phyloP scores from a whole-genome alignment of 1,140 invertebrate genomes.

The Idris sp. region DNA sequence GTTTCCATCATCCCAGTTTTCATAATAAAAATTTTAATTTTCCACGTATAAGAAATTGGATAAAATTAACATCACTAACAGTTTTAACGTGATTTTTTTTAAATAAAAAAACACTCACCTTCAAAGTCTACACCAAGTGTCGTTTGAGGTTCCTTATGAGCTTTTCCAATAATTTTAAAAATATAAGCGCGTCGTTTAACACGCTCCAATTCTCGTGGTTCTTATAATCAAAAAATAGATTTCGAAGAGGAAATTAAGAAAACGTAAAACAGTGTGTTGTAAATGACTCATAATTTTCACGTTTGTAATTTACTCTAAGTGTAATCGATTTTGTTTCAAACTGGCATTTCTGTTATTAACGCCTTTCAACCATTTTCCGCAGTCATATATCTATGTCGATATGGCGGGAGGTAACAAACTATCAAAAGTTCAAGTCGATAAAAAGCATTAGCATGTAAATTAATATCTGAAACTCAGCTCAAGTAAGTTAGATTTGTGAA shows the following conservation, averaged over 20 bases:
- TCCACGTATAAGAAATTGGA: too few relatives aligned
- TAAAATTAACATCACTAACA: too few relatives aligned
- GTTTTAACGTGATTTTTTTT: too few relatives aligned
- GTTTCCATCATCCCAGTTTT: too few relatives aligned
- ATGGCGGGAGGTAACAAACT: slow-evolving; percentile 9
- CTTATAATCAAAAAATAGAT: slow-evolving; percentile 34
- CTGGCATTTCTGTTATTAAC: slow-evolving; percentile 24
- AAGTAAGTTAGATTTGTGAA: slow-evolving; percentile 15
- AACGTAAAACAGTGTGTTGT: slow-evolving; percentile 33
- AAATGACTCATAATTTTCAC: slow-evolving; percentile 26
- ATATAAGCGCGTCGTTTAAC: slow-evolving; percentile 5
- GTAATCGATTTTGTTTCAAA: slow-evolving; percentile 8
- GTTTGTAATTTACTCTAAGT: slow-evolving; percentile 18
- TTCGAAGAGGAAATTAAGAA: slow-evolving; percentile 28
- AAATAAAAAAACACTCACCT: too few relatives aligned
- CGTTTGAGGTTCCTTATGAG: too few relatives aligned
- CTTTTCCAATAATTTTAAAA: neutral
- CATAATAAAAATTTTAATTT: too few relatives aligned
- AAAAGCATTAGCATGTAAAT: slow-evolving; percentile 38
- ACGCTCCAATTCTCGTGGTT: slow-evolving; percentile 24
- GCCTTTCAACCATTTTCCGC: slow-evolving; percentile 5
- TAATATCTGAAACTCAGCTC: slow-evolving; percentile 7
- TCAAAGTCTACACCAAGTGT: too few relatives aligned
- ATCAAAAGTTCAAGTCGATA: slow-evolving; percentile 20
- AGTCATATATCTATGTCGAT: slow-evolving; percentile 7